Evolutionary conservation across 2,888 invertebrate genomes (phyloP).

Genomic region (Erynnis tages): DNA sequence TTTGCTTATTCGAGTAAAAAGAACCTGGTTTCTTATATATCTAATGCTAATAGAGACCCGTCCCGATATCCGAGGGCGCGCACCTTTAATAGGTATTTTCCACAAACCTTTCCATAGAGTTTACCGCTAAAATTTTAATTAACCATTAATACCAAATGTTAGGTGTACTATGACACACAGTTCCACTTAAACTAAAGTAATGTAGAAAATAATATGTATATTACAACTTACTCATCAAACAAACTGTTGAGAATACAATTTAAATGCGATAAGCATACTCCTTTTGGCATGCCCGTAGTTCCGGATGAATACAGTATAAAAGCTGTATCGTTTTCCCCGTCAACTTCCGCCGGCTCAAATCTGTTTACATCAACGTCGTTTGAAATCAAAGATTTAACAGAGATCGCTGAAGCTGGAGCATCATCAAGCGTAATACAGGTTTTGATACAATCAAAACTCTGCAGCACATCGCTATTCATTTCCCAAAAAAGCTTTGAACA

Average conservation of each 20-base stretch:
- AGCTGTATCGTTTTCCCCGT: slow-evolving; percentile 54
- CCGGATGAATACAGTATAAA: slow-evolving; percentile 85
- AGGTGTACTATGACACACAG: too few relatives aligned
- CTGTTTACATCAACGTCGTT: slow-evolving; percentile 45
- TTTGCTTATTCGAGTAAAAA: too few relatives aligned
- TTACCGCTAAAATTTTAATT: too few relatives aligned
- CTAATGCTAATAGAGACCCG: too few relatives aligned
- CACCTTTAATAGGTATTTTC: too few relatives aligned
- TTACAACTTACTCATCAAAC: slow-evolving; percentile 52
- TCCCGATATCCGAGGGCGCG: too few relatives aligned
- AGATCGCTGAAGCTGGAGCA: slow-evolving; percentile 36
- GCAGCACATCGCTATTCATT: slow-evolving; percentile 51
- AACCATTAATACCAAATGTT: too few relatives aligned
- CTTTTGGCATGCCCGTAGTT: slow-evolving; percentile 86
- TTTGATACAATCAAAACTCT: slow-evolving; percentile 49
- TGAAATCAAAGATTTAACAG: slow-evolving; percentile 45
- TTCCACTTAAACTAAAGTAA: not conserved
- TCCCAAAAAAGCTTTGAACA: slow-evolving; percentile 78
- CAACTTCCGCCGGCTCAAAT: slow-evolving; percentile 71
- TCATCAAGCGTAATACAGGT: slow-evolving; percentile 50
- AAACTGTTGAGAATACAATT: slow-evolving; percentile 72
- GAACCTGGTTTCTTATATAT: too few relatives aligned
- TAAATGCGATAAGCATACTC: slow-evolving; percentile 82
- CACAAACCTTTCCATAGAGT: too few relatives aligned
- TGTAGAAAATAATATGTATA: not conserved